Percentiles rank a stretch among this genome's conserved stretches.
Conservation (phyloP, 2,888 invertebrate genomes). For the Micoletzkya japonica region DNA sequence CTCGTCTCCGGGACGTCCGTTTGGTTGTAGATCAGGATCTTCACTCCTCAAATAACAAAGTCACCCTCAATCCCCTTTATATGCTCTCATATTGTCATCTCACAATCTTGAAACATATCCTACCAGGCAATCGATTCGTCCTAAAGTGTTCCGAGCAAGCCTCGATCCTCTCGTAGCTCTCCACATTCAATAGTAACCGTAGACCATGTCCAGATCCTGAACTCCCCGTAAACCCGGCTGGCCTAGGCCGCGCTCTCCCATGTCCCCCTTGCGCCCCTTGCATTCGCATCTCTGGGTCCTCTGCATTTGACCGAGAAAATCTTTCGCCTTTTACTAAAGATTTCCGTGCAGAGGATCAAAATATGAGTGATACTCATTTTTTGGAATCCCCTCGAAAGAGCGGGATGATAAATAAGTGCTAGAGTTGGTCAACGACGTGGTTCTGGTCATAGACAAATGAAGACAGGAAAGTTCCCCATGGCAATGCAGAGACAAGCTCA, state of each 20-base stretch:
- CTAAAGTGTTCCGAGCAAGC: conserved; percentile 57
- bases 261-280: neutral
- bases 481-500: no score
- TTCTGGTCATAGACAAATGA: no score
- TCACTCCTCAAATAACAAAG: conserved; percentile 34
- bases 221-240: neutral
- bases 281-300: conserved; percentile 30
- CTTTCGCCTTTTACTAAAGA: conserved; percentile 50
- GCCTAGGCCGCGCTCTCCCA: neutral
- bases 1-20: conserved; percentile 57
- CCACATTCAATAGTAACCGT: conserved; percentile 56
- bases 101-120: neutral
- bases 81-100: no score
- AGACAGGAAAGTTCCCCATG: no score
- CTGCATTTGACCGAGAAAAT: conserved; percentile 34
- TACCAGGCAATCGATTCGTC: conserved; percentile 52
- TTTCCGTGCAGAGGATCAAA: conserved; percentile 42
- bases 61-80: neutral
- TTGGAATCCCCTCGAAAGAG: conserved; percentile 29
- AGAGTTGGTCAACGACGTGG: no score
- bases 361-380: conserved; percentile 28
- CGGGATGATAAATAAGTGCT: conserved; percentile 23
- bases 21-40: conserved; percentile 60
- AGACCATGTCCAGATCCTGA: conserved; percentile 54
- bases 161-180: conserved; percentile 60